These are phyloP conservation scores for Enteromius treurensis DNA, from an alignment of 2,797 vertebrate genomes.

Conservation along the genomic window DNA sequence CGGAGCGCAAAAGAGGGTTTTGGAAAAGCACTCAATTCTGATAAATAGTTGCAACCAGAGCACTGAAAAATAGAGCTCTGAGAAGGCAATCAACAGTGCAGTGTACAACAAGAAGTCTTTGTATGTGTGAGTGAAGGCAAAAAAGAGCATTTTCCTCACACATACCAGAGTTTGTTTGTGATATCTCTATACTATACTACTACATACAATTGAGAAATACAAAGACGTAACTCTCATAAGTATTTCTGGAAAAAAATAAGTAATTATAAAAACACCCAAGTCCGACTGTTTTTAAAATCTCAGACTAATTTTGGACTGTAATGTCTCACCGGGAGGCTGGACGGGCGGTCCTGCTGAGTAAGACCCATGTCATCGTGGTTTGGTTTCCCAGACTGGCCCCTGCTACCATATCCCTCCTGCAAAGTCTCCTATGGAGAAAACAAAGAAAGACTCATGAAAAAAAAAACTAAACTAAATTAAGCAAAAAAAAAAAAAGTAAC, in stretches of 20 bases:
- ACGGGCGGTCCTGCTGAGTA: conserved; percentile 81
- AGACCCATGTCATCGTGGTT: conserved; percentile 91
- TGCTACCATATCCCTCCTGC: conserved; percentile 88
- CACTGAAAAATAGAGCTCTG: background rate
- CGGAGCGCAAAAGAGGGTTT: background rate
- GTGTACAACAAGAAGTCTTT: background rate
- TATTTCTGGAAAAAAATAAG: conserved; percentile 7
- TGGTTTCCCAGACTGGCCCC: conserved; percentile 88
- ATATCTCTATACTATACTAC: background rate
- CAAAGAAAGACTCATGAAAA: background rate
- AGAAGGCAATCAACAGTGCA: background rate
- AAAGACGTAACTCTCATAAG: background rate
- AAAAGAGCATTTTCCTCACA: background rate
- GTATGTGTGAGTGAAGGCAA: background rate
- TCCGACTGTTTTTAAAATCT: background rate
- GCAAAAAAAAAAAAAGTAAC: background rate
- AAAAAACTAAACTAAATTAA: background rate
- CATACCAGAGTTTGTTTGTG: background rate
- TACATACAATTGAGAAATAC: background rate
- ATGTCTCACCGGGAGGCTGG: conserved; percentile 91
- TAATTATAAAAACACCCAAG: background rate
- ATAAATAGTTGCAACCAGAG: background rate
- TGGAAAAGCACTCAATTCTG: background rate
- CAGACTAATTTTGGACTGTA: background rate
- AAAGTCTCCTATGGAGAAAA: conserved; percentile 81